Base-by-base conservation (phyloP, 2,888 invertebrate genomes). In the Ophion costatus region DNA sequence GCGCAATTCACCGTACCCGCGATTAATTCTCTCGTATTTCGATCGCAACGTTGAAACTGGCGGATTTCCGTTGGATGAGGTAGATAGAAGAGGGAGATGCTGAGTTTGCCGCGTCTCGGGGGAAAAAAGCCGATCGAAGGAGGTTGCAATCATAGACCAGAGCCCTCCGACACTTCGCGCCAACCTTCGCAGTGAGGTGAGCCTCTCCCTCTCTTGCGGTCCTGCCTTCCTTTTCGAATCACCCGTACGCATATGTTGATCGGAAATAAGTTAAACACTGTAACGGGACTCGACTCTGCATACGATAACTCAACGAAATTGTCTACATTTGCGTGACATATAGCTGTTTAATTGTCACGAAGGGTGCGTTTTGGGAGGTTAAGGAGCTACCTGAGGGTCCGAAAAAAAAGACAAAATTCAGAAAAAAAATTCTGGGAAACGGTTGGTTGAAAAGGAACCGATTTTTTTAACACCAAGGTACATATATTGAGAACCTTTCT, bases 171-270 rank as follows among this genome's bases (percentile, higher is more conserved):
- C 59, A 70, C 77, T 83, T 80, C 83, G 80, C 80, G 80, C 83
- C 80, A 83, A 83, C 80, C 83, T 80, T 83, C 56, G 66, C 67
- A 33, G 70, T 77, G 74, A 79, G 83, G 84, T 84, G 64, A 79
- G 66, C 69, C 11, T 33, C 10, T 56, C 24, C 29, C 57, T 63
- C 78, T 61, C 51, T 64, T 17, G 42, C 10, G 29, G 17, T 7
- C 22, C 33, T 38, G 64, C 42, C 2, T 45, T 45, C 45, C 10
- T 57, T 42, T 59, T 59, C 45, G 22, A 66, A 66, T 17, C n/a
- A 22, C 9, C 24, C 57, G 67, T 38, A 56, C 64, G 33, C 20
- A 38, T 57, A 20, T 69, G 67, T 67, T 67, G 57, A 56, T 64
- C 9, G n/a, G 14, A 51, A 76, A 67, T 67, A 24, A 66, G 20